These are phyloP conservation scores for Dasypus novemcinctus DNA, from an alignment of 2,113 vertebrate species.

Conservation along the genomic window DNA sequence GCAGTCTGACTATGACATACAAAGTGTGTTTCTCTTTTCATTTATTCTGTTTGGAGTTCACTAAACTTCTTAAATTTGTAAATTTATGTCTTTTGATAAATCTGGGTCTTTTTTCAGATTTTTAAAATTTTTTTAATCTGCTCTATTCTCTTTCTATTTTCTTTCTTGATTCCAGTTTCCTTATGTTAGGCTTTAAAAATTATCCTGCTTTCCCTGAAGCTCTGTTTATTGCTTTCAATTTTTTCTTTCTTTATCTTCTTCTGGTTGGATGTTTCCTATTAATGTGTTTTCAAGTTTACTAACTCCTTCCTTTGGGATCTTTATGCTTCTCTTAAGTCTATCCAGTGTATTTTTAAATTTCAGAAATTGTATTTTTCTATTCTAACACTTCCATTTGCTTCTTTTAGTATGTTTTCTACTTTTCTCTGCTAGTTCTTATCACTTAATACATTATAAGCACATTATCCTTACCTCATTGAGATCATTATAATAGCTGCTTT, in stretches of 20 bases:
- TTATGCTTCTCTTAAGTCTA: not conserved
- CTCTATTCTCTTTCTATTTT: not conserved
- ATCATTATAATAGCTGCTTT: not conserved
- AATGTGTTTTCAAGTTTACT: not conserved
- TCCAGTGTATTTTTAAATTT: not conserved
- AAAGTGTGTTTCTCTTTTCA: not conserved
- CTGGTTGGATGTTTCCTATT: not conserved
- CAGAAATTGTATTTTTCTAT: not conserved
- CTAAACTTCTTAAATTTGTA: constrained; percentile 2
- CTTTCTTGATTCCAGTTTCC: not conserved
- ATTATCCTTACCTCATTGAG: not conserved
- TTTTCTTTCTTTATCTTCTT: not conserved
- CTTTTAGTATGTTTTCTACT: not conserved
- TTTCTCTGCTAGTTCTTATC: not conserved
- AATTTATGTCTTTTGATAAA: not conserved
- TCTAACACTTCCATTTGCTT: constrained; percentile 14
- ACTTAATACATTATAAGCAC: not conserved
- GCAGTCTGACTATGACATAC: not conserved
- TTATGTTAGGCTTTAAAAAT: not conserved
- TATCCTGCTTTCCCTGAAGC: not conserved
- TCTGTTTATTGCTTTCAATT: not conserved
- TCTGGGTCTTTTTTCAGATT: not conserved
- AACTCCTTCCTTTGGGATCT: not conserved
- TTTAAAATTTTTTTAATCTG: not conserved
- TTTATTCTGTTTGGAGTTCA: not conserved